Evolutionary conservation across 2,113 vertebrate species (phyloP).

Genomic region (Seriola dumerili): DNA sequence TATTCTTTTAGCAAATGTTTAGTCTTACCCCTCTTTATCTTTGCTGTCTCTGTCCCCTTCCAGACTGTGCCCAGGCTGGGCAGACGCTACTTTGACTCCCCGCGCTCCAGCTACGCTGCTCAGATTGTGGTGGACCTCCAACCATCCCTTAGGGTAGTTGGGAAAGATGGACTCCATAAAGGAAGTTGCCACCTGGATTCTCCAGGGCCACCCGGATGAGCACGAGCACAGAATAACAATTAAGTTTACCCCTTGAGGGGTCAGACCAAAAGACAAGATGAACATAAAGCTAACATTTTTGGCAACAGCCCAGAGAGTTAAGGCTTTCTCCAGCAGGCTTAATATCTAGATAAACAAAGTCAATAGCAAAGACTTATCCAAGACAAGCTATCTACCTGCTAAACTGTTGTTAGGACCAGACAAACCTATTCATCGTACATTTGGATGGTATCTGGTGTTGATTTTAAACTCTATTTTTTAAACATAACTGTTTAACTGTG

Average conservation of each 20-base stretch:
- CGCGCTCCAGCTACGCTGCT: constrained; percentile 13
- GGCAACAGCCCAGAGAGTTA: neutral
- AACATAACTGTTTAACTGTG: neutral
- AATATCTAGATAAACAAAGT: constrained; percentile 11
- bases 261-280: constrained; percentile 24
- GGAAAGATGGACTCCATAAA: constrained; percentile 56
- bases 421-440: neutral
- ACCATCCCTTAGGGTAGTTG: constrained; percentile 52
- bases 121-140: constrained; percentile 47
- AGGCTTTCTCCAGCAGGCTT: constrained; percentile 10
- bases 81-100: constrained; percentile 44
- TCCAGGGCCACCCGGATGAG: constrained; percentile 44
- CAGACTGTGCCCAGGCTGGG: constrained; percentile 50
- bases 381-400: constrained; percentile 9
- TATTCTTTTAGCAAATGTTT: neutral
- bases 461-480: constrained; percentile 34
- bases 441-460: constrained; percentile 1
- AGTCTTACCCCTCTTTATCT: neutral
- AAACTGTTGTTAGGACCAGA: neutral
- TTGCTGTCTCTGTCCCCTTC: constrained; percentile 26
- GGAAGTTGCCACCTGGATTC: constrained; percentile 36
- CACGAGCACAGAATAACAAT: constrained; percentile 15
- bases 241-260: neutral
- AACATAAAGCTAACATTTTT: constrained; percentile 18
- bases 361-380: constrained; percentile 20